Base-by-base conservation (phyloP, 2,888 invertebrate genomes). In the Argyresthia albistria region DNA sequence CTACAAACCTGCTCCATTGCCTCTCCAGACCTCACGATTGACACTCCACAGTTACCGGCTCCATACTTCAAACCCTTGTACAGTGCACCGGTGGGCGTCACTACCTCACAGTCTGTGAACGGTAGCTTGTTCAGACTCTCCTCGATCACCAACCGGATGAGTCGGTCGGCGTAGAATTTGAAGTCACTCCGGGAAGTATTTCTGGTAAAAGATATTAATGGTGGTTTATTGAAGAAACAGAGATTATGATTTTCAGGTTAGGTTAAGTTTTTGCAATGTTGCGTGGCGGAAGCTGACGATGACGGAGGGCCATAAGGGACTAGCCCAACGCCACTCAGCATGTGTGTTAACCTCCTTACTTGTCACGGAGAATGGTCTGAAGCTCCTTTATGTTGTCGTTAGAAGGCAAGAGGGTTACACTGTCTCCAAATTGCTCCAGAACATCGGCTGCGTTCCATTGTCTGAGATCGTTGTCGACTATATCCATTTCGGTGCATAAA, bases 11-110 rank as follows among this genome's bases (percentile, higher is more conserved):
- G 94, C 75, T 98, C 97, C 97, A 98, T 98, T n/a, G 97, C 97
- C 71, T 98, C 97, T 39, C 95, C 95, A 35, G 95, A 95, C 54
- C 95, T 90, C 46, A 99, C 97, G 67, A 99, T 97, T 55, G 98
- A 97, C 8, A 99, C 98, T 2, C 99, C 99, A 77, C 99, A 99
- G 80, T 99, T 99, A 16, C 99, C 99, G 37, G 97, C 97, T 53
- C 96, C 94, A 87, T 98, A 99, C 67, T 95, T 95, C 0, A 99
- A 88, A 0, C 99, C 99, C 66, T 96, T 91, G 70, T 98, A 99
- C 43, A 91, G 86, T 9, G 94, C 94, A 51, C 95, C 95, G 0
- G 98, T 99, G 0, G 99, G 99, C 1, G 99, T 99, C 16, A 93
- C 93, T 3, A 99, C 95, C 60, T 93, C 92, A 69, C 95, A 95